These are phyloP conservation scores for Anadara kagoshimensis DNA, from an alignment of 1,140 invertebrate genomes.

Conservation along the genomic window DNA sequence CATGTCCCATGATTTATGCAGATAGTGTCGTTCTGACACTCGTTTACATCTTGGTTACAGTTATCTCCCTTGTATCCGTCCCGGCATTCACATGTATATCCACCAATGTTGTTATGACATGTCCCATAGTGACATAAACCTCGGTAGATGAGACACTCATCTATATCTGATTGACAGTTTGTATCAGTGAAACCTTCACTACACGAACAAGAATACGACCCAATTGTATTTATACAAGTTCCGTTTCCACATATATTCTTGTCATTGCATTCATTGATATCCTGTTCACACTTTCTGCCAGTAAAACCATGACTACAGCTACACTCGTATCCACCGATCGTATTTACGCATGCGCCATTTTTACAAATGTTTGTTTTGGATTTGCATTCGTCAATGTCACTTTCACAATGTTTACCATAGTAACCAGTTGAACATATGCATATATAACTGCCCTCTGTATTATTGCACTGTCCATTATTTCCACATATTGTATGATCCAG, in stretches of 20 bases:
- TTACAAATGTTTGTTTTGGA: background rate
- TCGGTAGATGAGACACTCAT: background rate
- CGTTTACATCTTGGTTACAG: background rate
- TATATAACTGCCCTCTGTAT: background rate
- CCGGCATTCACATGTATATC: background rate
- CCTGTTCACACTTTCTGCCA: background rate
- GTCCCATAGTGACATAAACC: background rate
- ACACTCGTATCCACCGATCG: background rate
- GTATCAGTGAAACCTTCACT: no score
- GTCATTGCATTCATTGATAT: no score
- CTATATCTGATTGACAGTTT: no score
- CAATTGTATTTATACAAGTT: no score
- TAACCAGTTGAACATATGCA: background rate
- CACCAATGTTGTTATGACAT: background rate
- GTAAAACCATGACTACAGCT: conserved; percentile 1
- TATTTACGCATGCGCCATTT: background rate
- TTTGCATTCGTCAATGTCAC: background rate
- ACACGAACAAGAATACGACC: no score
- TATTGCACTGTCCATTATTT: background rate
- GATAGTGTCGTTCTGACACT: conserved; percentile 65
- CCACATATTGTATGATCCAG: background rate
- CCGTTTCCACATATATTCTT: no score
- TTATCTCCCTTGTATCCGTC: background rate
- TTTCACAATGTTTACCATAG: background rate
- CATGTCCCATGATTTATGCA: no score